phyloP scores from a whole-genome alignment of 2,888 invertebrate species.

The Caenorhabditis zanzibari region DNA sequence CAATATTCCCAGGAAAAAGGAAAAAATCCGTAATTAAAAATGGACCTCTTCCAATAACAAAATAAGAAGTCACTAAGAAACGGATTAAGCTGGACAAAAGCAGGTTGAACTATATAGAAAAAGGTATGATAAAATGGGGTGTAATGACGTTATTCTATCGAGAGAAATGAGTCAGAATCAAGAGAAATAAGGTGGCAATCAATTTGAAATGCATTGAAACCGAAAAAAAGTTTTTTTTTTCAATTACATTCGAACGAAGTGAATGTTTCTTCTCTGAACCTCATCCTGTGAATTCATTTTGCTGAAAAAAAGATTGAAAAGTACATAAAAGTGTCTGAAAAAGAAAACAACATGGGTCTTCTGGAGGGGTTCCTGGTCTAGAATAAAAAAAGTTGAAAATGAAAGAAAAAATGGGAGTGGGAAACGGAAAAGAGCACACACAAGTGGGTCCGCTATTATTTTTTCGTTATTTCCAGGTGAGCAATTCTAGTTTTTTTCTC shows the following conservation, averaged over 20 bases:
- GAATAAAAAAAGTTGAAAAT: background rate
- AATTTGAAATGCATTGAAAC: slow-evolving; percentile 45
- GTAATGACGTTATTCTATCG: background rate
- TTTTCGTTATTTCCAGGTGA: slow-evolving; percentile 39
- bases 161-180: slow-evolving; percentile 4
- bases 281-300: slow-evolving; percentile 7
- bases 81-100: slow-evolving; percentile 2
- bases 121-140: background rate
- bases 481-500: slow-evolving; percentile 24
- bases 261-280: background rate
- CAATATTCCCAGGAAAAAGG: background rate
- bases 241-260: slow-evolving; percentile 9
- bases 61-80: background rate
- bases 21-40: background rate
- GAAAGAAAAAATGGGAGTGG: slow-evolving; percentile 6
- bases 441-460: slow-evolving; percentile 13
- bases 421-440: slow-evolving; percentile 1
- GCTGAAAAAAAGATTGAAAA: slow-evolving; percentile 23
- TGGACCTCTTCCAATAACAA: background rate
- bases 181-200: slow-evolving; percentile 7
- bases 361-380: background rate
- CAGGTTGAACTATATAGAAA: too few relatives aligned
- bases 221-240: slow-evolving; percentile 23
- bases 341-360: background rate
- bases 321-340: background rate